Conservation (phyloP, 2,113 vertebrate genomes). For the Pristiophorus japonicus region DNA sequence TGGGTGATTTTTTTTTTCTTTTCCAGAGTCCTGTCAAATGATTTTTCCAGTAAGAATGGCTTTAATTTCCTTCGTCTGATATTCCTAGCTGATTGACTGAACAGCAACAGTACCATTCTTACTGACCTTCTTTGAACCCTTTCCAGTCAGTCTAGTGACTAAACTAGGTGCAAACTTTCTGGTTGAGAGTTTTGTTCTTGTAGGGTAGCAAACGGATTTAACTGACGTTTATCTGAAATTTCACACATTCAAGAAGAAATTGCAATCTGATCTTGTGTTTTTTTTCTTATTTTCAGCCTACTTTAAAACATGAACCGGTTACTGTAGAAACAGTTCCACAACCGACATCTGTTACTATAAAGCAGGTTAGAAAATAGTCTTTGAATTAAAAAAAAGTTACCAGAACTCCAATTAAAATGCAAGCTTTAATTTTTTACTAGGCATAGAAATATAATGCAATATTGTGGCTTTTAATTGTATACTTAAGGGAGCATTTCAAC, state of each 20-base stretch:
- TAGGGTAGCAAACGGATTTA: not conserved
- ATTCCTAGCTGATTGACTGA: not conserved
- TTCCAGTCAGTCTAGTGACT: not conserved
- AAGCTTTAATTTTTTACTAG: not conserved
- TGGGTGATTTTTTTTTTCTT: not conserved
- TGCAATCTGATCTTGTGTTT: not conserved
- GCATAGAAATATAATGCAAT: not conserved
- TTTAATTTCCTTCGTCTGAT: not conserved
- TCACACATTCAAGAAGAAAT: not conserved
- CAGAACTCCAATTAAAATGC: not conserved
- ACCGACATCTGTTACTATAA: not conserved
- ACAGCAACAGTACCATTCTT: not conserved
- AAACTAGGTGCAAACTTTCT: not conserved
- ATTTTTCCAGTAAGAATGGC: not conserved
- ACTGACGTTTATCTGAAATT: not conserved
- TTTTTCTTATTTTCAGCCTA: not conserved
- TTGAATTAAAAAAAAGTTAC: not conserved
- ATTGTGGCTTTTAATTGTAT: not conserved
- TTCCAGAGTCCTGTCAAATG: not conserved
- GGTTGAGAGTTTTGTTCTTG: not conserved
- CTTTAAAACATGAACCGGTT: not conserved
- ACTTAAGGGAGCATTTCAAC: not conserved
- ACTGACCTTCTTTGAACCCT: not conserved
- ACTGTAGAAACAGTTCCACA: not conserved
- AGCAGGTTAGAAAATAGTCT: slow-evolving; percentile 20